Base-by-base conservation (phyloP, 2,797 vertebrate species). In the Sebastes ruberrimus region DNA sequence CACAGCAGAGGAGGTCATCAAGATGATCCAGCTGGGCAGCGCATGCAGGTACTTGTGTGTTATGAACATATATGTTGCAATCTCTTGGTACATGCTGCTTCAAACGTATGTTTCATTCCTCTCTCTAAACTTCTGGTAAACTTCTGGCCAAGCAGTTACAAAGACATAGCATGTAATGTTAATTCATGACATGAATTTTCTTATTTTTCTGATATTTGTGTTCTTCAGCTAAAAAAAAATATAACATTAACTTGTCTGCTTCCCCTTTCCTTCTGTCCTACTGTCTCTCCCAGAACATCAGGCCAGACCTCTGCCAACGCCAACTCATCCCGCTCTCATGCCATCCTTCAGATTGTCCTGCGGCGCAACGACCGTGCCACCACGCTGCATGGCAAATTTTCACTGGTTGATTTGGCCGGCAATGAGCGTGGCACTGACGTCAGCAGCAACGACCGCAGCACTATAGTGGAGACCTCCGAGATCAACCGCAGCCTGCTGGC, bases 401-500 rank as follows among this genome's bases (percentile, higher is more conserved):
- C 98, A 10, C 87, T 99, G 90, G 96, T 99, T 18, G 99, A 99
- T 87, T 90, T 99, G 91, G 98, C 98, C 10, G 99, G 99, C 55
- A 99, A 99, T 0, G 98, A 99, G 90, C 96, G 98, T 23, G 98
- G 98, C 18, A 97, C 95, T 0, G 98, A 99, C 35, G 97, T 97
- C 7, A 95, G 95, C 72, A 97, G 96, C 87, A 97, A 97, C n/a
- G 97, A 99, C 90, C 95, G 98, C 74, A 95, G 94, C 92, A 98
- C 97, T 46, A 94, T 98, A 68, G 96, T 98, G 89, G 98, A 99
- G 93, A 97, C 97, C 0, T 96, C 97, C 0, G 98, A 99, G 93
- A 99, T 99, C 93, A 99, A 99, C 91, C 97, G 98, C 85, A 99
- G 98, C 81, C 96, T 99, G 35, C 91, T 99, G 91, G 97, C 98